phyloP scores from a whole-genome alignment of 2,797 vertebrate genomes.

The Sebastiscus albofasciatus region DNA sequence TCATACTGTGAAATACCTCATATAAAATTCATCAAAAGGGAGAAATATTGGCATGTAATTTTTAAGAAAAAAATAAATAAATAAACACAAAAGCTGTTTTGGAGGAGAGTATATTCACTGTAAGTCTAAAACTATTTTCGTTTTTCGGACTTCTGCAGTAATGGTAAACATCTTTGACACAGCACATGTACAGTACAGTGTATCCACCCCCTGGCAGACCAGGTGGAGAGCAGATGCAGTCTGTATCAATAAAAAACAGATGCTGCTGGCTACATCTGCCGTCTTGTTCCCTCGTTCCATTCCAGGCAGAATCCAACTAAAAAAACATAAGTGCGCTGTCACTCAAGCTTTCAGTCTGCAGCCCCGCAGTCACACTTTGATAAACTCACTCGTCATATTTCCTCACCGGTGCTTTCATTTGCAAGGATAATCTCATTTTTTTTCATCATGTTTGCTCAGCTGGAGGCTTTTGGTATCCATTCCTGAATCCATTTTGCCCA shows the following conservation, averaged over 20 bases:
- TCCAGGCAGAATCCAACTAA: slow-evolving; percentile 47
- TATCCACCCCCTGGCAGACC: slow-evolving; percentile 32
- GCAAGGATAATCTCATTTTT: slow-evolving; percentile 38
- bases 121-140: not conserved
- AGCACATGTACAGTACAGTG: slow-evolving; percentile 38
- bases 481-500: slow-evolving; percentile 48
- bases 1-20: slow-evolving; percentile 50
- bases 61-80: slow-evolving; percentile 15
- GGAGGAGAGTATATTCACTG: not conserved
- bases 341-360: slow-evolving; percentile 68
- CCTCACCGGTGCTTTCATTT: slow-evolving; percentile 55
- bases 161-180: slow-evolving; percentile 41
- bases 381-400: slow-evolving; percentile 65
- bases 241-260: slow-evolving; percentile 79
- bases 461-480: slow-evolving; percentile 61
- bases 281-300: slow-evolving; percentile 48
- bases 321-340: slow-evolving; percentile 60
- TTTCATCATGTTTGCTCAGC: slow-evolving; percentile 71
- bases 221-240: slow-evolving; percentile 46
- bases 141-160: slow-evolving; percentile 23
- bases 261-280: slow-evolving; percentile 60
- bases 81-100: slow-evolving; percentile 11
- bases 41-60: slow-evolving; percentile 27
- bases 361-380: slow-evolving; percentile 74
- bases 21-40: slow-evolving; percentile 66